These are phyloP conservation scores for Patiria pectinifera DNA, from an alignment of 53 echinoderm and acorn worm genomes.

Conservation along the genomic window DNA sequence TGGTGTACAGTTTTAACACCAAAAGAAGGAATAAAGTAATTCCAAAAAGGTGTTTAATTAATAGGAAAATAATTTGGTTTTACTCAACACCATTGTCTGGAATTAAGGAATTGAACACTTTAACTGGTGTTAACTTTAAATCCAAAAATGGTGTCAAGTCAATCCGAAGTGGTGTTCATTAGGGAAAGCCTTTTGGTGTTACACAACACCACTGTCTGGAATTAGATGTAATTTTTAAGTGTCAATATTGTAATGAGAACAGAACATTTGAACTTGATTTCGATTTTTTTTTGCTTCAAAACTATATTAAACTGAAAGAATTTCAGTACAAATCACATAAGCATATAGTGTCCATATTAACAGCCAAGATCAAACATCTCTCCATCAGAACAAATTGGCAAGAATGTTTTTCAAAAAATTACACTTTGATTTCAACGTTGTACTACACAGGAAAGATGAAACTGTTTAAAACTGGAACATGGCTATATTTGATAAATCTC, in stretches of 20 bases:
- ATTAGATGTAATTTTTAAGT: neutral
- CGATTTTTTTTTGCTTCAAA: constrained; percentile 15
- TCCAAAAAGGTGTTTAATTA: constrained; percentile 53
- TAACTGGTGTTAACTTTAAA: neutral
- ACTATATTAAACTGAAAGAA: neutral
- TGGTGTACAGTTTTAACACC: constrained; percentile 35
- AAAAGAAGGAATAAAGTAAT: constrained; percentile 19
- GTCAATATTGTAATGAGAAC: neutral
- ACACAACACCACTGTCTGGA: neutral
- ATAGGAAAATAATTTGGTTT: constrained; percentile 53
- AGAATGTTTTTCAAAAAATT: constrained; percentile 7
- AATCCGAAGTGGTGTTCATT: neutral
- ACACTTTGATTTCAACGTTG: constrained; percentile 10
- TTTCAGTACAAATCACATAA: too few relatives aligned
- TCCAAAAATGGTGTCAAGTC: neutral
- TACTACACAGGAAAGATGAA: too few relatives aligned
- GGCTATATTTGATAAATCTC: too few relatives aligned
- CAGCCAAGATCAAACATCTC: too few relatives aligned
- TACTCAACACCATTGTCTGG: constrained; percentile 27
- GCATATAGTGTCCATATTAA: too few relatives aligned
- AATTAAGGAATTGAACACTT: neutral
- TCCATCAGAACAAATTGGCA: neutral
- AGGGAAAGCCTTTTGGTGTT: neutral
- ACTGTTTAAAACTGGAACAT: too few relatives aligned
- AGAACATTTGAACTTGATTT: neutral